Percentiles rank a stretch among this genome's conserved stretches.
These are phyloP conservation scores for Dilophus febrilis DNA, from an alignment of 2,888 invertebrate genomes.

Conservation along the genomic window DNA sequence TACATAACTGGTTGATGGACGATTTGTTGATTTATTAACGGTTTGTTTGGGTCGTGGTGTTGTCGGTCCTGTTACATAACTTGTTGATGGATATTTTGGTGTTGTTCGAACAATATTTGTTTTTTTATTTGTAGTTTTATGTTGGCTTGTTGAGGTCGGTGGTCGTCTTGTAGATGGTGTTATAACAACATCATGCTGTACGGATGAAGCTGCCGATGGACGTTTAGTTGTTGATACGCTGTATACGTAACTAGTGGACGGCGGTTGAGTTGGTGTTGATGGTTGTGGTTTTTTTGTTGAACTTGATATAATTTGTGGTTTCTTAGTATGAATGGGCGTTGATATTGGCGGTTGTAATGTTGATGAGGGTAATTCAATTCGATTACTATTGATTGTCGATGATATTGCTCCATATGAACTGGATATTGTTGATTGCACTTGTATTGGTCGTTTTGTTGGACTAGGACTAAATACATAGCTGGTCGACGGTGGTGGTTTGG, in stretches of 20 bases:
- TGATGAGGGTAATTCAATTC: conserved; percentile 7
- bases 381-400: not conserved
- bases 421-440: not conserved
- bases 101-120: conserved; percentile 3
- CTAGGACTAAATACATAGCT: conserved; percentile 31
- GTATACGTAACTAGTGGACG: conserved; percentile 33
- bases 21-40: conserved; percentile 14
- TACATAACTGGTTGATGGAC: conserved; percentile 33
- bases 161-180: conserved; percentile 6
- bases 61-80: conserved; percentile 9
- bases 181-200: conserved; percentile 5
- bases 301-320: conserved; percentile 11
- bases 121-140: not conserved
- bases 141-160: not conserved
- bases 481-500: conserved; percentile 22
- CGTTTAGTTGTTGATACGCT: conserved; percentile 18
- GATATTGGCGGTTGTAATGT: conserved; percentile 1
- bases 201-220: conserved; percentile 3
- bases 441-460: conserved; percentile 9
- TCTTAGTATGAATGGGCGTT: conserved; percentile 9
- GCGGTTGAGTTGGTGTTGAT: conserved; percentile 14
- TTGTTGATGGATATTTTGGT: conserved; percentile 9
- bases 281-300: not conserved
- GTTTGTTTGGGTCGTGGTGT: conserved; percentile 11
- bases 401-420: not conserved